These are phyloP conservation scores for Carlito syrichta DNA, from an alignment of 2,113 vertebrate genomes.

Conservation along the genomic window DNA sequence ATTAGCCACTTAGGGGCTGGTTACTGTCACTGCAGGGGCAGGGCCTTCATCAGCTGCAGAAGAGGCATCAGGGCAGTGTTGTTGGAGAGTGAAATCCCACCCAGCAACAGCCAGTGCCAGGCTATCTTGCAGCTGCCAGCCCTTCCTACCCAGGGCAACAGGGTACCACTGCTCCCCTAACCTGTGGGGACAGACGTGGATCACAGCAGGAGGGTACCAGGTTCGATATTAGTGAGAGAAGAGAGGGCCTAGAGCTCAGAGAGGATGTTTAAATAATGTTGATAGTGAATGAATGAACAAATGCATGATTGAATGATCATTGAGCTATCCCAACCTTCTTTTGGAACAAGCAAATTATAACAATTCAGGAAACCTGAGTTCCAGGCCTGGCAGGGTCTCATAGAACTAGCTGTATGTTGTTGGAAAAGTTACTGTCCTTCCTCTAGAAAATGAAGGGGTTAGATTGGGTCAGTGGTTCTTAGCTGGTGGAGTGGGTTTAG, in stretches of 20 bases:
- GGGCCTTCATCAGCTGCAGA: neutral
- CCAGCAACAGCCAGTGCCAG: neutral
- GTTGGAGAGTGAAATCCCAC: neutral
- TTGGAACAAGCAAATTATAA: neutral
- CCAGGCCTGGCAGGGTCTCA: neutral
- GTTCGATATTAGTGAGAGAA: neutral
- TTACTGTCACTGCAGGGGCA: neutral
- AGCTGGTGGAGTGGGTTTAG: neutral
- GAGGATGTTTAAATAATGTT: neutral
- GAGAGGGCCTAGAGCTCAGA: neutral
- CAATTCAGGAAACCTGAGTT: neutral
- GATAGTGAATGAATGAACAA: neutral
- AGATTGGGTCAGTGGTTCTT: accelerated
- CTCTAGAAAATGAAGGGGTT: neutral
- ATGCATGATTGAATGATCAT: neutral
- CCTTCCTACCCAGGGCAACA: neutral
- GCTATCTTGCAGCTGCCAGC: neutral
- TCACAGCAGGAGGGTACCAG: neutral
- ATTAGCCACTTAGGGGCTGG: neutral
- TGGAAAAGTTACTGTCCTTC: neutral
- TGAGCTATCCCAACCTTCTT: neutral
- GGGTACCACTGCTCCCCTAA: accelerated
- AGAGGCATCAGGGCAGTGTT: neutral
- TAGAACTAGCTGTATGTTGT: neutral
- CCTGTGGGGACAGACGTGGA: neutral